Evolutionary conservation across 2,888 invertebrate species (phyloP).

Genomic region (Disparrhopalites patrizii): DNA sequence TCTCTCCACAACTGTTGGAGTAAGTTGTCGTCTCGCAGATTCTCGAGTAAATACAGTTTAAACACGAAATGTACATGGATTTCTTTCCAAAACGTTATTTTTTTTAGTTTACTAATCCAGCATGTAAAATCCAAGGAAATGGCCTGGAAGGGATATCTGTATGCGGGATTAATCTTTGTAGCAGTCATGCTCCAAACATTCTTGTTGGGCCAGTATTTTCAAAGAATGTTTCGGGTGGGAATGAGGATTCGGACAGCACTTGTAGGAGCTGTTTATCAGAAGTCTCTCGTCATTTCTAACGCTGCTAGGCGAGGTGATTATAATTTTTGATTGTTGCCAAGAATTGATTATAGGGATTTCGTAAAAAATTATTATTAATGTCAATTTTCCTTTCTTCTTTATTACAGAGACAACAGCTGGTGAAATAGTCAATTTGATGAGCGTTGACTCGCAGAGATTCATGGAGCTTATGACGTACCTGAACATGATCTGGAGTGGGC

Average conservation of each 20-base stretch:
- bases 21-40: slow-evolving; percentile 53
- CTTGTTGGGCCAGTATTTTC: slow-evolving; percentile 58
- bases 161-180: slow-evolving; percentile 56
- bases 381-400: not conserved
- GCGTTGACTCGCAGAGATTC: slow-evolving; percentile 84
- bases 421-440: slow-evolving; percentile 89
- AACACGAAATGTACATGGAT: no score
- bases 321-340: no score
- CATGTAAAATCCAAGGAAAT: slow-evolving; percentile 50
- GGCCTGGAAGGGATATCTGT: slow-evolving; percentile 60
- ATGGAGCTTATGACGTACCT: slow-evolving; percentile 78
- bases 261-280: slow-evolving; percentile 58
- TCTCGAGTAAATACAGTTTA: slow-evolving; percentile 32
- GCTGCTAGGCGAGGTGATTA: slow-evolving; percentile 35
- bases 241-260: slow-evolving; percentile 58
- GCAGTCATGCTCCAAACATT: slow-evolving; percentile 56
- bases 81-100: no score
- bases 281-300: slow-evolving; percentile 50
- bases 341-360: not conserved
- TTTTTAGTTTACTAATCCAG: slow-evolving; percentile 50
- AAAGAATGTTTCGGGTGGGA: slow-evolving; percentile 57
- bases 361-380: not conserved
- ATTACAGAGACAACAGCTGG: slow-evolving; percentile 66
- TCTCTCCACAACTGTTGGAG: slow-evolving; percentile 84
- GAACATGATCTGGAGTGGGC: slow-evolving; percentile 85